Conservation (phyloP, 2,888 invertebrate species). For the Anorthoa munda region DNA sequence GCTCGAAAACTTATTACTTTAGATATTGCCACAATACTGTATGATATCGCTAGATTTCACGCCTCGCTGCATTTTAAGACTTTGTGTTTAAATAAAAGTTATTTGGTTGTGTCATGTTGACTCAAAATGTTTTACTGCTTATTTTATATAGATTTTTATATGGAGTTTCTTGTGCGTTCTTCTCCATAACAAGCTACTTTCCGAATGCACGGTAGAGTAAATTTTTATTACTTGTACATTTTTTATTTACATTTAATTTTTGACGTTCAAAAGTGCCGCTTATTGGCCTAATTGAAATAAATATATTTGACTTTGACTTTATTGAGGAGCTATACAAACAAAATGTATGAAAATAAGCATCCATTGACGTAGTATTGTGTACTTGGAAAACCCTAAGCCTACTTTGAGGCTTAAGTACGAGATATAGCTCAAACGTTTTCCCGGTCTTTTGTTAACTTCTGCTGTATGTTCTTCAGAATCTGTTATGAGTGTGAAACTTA, state of each 20-base stretch:
- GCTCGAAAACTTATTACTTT: conserved; percentile 82
- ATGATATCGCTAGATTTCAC: conserved; percentile 64
- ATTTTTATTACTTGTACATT: too few relatives aligned
- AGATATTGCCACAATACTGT: conserved; percentile 72
- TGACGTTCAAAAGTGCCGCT: too few relatives aligned
- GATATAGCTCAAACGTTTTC: background rate
- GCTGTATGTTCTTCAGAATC: background rate
- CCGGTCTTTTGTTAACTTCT: too few relatives aligned
- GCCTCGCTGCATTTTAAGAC: conserved; percentile 32
- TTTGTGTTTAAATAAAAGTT: conserved; percentile 28
- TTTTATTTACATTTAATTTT: too few relatives aligned
- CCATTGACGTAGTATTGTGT: background rate
- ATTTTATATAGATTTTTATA: too few relatives aligned
- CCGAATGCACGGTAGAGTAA: too few relatives aligned
- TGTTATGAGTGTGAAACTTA: background rate
- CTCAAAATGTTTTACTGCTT: conserved; percentile 2
- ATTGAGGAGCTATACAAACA: background rate
- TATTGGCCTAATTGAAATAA: too few relatives aligned
- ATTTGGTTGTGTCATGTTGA: background rate
- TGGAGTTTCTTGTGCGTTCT: too few relatives aligned
- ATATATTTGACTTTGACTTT: too few relatives aligned
- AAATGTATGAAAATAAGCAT: background rate
- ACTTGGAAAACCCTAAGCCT: too few relatives aligned
- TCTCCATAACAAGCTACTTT: too few relatives aligned
- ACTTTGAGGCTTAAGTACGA: too few relatives aligned